phyloP scores from a whole-genome alignment of 2,113 vertebrate genomes.

The Alectura lathami region DNA sequence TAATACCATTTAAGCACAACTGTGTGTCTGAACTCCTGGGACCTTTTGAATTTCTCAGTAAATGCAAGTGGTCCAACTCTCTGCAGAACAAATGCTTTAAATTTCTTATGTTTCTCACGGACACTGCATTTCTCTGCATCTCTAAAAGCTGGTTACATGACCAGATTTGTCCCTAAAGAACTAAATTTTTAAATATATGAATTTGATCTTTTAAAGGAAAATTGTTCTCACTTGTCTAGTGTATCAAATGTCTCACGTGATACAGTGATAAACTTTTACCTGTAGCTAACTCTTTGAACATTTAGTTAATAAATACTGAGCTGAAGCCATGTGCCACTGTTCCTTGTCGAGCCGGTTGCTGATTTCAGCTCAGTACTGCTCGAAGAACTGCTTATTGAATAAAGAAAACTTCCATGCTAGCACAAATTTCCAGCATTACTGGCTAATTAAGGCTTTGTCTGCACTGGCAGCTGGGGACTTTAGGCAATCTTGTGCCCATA shows the following conservation, averaged over 20 bases:
- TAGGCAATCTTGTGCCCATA: slow-evolving; percentile 66
- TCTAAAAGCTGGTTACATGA: neutral
- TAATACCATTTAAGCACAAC: neutral
- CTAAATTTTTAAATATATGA: neutral
- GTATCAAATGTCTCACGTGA: neutral
- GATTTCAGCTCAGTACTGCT: neutral
- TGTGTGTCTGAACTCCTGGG: neutral
- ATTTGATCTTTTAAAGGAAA: neutral
- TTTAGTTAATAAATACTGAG: slow-evolving; percentile 50
- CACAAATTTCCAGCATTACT: slow-evolving; percentile 61
- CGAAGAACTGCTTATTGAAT: slow-evolving; percentile 22
- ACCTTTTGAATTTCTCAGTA: neutral
- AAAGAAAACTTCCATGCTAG: slow-evolving; percentile 44
- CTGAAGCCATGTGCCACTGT: neutral
- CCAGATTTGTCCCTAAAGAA: neutral
- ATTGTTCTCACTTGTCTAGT: neutral
- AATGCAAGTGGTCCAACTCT: neutral
- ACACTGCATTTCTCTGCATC: neutral
- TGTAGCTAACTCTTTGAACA: neutral
- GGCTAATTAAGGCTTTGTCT: slow-evolving; percentile 67
- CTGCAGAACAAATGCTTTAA: neutral
- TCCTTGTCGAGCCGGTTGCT: slow-evolving; percentile 25
- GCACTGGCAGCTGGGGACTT: slow-evolving; percentile 63
- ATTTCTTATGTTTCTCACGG: neutral
- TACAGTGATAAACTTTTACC: slow-evolving; percentile 31